Evolutionary conservation across 2,797 vertebrate genomes (phyloP), one percentile per base, ranked within the genome.

Genomic region (Peromyscus nudipes): DNA sequence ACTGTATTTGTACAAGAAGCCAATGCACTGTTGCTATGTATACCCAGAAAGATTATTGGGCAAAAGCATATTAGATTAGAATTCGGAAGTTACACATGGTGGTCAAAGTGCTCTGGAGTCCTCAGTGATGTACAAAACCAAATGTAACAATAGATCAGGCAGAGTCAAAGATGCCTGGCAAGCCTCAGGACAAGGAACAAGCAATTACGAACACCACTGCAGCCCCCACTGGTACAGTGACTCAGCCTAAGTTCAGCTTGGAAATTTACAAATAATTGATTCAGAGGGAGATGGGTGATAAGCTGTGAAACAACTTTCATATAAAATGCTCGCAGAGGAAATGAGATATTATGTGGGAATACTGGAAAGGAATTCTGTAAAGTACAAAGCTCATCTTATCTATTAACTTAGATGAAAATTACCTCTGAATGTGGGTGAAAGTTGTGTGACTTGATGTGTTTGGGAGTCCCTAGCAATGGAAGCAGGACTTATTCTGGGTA

Each of bases 191-290:
- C 94, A 91, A 94, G 19, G 96, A 97, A 96, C 79, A 97, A 96
- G 95, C 97, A 97, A 97, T 98, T 98, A 97, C 55, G 98, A 97
- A 98, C 12, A 2, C 89, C 49, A 97, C 21, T 97, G 97, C 97
- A 93, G 98, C 88, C 95, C 65, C 96, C 62, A 89, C 98, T 97
- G 95, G 95, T 75, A 11, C 88, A 83, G 96, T 86, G 96, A 94
- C 52, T 97, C 97, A 84, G 83, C 93, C 81, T 94, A 89, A 97
- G 84, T 85, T 93, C 97, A 96, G 92, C 93, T 76, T 97, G 95
- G 83, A 98, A 97, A 97, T 96, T 97, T 97, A 92, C n/a, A 98
- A 98, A 98, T 96, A 87, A 57, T 11, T 29, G 34, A 17, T 65
- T 86, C 23, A 4, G 13, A 55, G 49, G 85, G 67, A 87, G 34